Evolutionary conservation across 2,888 invertebrate genomes (phyloP).

Genomic region (Teleogryllus oceanicus): DNA sequence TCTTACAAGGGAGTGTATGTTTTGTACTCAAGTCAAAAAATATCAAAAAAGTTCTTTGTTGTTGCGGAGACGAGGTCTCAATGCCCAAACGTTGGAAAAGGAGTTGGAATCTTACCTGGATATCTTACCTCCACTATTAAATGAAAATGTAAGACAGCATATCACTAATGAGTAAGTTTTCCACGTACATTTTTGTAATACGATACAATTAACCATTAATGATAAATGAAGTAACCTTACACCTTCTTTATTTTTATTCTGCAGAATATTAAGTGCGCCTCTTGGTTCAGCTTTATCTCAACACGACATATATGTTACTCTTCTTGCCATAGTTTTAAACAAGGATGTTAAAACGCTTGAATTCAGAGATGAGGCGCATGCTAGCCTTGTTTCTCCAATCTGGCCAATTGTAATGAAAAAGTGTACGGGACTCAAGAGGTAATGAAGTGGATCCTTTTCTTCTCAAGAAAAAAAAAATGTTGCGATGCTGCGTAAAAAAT

Average conservation of each 20-base stretch:
- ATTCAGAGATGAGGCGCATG: constrained; percentile 12
- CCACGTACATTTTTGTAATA: background rate
- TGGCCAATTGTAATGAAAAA: constrained; percentile 31
- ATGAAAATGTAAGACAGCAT: constrained; percentile 32
- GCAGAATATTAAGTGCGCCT: constrained; percentile 25
- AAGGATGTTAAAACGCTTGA: constrained; percentile 30
- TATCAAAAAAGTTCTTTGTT: constrained; percentile 32
- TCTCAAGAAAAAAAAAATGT: too few relatives aligned
- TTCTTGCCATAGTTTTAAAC: constrained; percentile 31
- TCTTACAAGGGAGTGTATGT: constrained; percentile 25
- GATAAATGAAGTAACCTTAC: too few relatives aligned
- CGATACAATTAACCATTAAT: background rate
- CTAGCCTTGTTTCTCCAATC: constrained; percentile 21
- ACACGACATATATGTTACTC: constrained; percentile 1
- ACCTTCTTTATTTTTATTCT: background rate
- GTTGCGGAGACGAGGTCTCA: constrained; percentile 32
- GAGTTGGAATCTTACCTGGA: constrained; percentile 29
- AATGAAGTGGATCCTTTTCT: background rate
- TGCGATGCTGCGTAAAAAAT: too few relatives aligned
- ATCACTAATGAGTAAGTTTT: constrained; percentile 29
- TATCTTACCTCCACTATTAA: constrained; percentile 31
- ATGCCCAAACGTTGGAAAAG: constrained; percentile 22
- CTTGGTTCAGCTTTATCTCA: background rate
- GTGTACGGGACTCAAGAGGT: constrained; percentile 32
- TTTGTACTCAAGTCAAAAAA: constrained; percentile 28